These are phyloP conservation scores for Peromyscus polionotus DNA, from an alignment of 2,113 vertebrate genomes.

Conservation along the genomic window DNA sequence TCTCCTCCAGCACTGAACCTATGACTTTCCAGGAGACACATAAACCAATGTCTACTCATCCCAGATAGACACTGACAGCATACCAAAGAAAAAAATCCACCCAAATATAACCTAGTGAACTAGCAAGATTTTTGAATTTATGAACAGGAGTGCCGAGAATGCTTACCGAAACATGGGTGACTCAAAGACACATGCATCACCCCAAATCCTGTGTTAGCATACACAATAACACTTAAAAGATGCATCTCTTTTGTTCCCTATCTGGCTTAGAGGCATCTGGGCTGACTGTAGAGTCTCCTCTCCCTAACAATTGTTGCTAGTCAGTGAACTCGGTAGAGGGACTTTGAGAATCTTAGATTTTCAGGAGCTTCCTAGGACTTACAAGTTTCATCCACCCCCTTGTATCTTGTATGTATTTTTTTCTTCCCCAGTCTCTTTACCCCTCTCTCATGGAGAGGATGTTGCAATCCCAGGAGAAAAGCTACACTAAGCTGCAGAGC, in stretches of 20 bases:
- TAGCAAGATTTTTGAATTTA: not conserved
- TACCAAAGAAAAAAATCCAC: not conserved
- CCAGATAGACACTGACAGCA: not conserved
- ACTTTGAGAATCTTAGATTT: not conserved
- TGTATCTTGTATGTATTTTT: not conserved
- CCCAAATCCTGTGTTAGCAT: not conserved
- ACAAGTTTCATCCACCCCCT: not conserved
- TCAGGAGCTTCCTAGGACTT: not conserved
- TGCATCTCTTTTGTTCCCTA: not conserved
- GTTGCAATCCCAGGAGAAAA: not conserved
- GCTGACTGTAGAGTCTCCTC: not conserved
- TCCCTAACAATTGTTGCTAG: not conserved
- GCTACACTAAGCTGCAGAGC: not conserved
- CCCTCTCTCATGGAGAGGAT: not conserved
- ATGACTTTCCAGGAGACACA: not conserved
- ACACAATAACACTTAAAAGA: not conserved
- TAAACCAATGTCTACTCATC: not conserved
- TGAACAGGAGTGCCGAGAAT: not conserved
- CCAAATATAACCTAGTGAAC: not conserved
- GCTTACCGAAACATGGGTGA: not conserved
- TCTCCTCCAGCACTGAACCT: not conserved
- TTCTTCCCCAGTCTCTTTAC: not conserved
- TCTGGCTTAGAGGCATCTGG: not conserved
- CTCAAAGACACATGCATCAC: not conserved
- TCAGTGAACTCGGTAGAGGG: not conserved